Conservation (phyloP, 2,888 invertebrate genomes). For the Perdita meconis region DNA sequence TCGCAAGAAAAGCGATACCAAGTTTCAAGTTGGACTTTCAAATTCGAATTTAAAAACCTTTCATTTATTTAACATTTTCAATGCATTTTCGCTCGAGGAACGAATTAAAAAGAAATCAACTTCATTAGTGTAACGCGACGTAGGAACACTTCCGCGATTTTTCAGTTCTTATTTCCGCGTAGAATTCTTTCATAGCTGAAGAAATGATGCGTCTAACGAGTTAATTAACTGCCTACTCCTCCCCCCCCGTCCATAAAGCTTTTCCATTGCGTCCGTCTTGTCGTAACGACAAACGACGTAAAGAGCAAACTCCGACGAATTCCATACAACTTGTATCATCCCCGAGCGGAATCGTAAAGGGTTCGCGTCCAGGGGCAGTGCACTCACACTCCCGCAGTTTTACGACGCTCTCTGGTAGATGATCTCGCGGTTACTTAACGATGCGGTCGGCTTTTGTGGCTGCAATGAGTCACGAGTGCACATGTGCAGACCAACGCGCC, state of each 20-base stretch:
- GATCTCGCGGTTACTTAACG: slow-evolving; percentile 57
- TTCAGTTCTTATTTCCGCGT: slow-evolving; percentile 5
- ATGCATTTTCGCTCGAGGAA: no score
- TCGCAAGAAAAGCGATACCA: no score
- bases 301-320: slow-evolving; percentile 50
- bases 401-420: slow-evolving; percentile 41
- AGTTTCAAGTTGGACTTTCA: no score
- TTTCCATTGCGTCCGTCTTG: slow-evolving; percentile 35
- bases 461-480: slow-evolving; percentile 51
- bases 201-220: neutral
- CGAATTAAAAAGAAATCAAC: neutral
- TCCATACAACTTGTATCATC: slow-evolving; percentile 44
- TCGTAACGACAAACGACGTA: slow-evolving; percentile 44
- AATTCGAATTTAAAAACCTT: neutral
- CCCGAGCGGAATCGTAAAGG: slow-evolving; percentile 41
- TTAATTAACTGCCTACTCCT: slow-evolving; percentile 5
- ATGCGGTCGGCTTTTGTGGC: slow-evolving; percentile 54
- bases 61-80: neutral
- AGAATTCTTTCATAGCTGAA: neutral
- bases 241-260: neutral
- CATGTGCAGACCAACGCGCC: slow-evolving; percentile 22
- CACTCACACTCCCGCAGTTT: slow-evolving; percentile 8
- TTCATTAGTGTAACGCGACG: neutral
- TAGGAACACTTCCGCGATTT: neutral
- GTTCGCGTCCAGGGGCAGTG: slow-evolving; percentile 26